Evolutionary conservation across 2,113 vertebrate species (phyloP).

Genomic region (Pithys albifrons): DNA sequence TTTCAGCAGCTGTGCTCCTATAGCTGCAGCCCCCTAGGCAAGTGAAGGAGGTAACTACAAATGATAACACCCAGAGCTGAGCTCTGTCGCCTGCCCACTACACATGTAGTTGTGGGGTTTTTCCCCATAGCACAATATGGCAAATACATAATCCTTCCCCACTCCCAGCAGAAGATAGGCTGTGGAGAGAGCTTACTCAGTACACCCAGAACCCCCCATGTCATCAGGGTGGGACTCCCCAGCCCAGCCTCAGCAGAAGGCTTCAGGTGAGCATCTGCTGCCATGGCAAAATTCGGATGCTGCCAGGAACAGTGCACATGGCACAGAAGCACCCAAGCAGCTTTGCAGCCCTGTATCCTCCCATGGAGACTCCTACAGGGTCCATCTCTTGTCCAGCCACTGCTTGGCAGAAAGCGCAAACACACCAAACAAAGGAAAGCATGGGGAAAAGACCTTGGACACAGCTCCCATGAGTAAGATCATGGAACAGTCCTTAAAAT

Average conservation of each 20-base stretch:
- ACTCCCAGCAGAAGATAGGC: not conserved
- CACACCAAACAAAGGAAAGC: not conserved
- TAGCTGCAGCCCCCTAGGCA: not conserved
- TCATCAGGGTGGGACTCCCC: not conserved
- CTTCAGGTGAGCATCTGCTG: not conserved
- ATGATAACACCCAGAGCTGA: not conserved
- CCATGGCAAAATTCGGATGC: not conserved
- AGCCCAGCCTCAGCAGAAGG: not conserved
- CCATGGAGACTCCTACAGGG: not conserved
- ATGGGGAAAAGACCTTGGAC: not conserved
- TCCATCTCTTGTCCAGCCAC: not conserved
- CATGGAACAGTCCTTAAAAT: not conserved
- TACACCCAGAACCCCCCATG: fast-evolving
- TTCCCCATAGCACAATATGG: not conserved
- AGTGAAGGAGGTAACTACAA: not conserved
- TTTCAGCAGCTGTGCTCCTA: not conserved
- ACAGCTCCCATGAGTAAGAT: not conserved
- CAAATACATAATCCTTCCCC: not conserved
- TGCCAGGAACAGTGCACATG: not conserved
- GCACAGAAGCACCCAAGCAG: not conserved
- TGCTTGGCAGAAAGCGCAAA: not conserved
- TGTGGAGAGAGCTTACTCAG: not conserved
- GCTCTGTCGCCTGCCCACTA: not conserved
- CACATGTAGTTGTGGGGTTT: fast-evolving
- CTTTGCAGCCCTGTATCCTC: fast-evolving